phyloP scores from a whole-genome alignment of 2,113 vertebrate genomes.

The Phrynosoma blainvillii region DNA sequence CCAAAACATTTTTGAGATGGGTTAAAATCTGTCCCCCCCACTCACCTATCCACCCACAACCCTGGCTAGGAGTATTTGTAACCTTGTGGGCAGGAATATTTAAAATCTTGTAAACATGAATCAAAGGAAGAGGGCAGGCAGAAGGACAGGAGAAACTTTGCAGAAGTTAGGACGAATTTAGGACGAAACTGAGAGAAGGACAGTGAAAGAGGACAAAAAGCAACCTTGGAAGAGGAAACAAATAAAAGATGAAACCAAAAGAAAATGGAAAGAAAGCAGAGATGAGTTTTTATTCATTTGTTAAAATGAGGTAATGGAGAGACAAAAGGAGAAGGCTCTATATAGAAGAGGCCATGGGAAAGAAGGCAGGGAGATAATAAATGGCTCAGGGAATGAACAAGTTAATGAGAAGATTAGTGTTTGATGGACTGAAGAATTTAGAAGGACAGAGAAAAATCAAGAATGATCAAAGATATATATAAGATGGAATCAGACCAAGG shows the following conservation, averaged over 20 bases:
- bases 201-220: background rate
- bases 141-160: background rate
- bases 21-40: too few relatives aligned
- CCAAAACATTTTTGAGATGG: too few relatives aligned
- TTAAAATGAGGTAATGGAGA: background rate
- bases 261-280: background rate
- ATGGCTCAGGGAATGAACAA: background rate
- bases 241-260: background rate
- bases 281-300: background rate
- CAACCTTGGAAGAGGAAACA: too few relatives aligned
- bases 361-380: background rate
- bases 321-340: background rate
- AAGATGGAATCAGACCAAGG: background rate
- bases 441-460: background rate
- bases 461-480: background rate
- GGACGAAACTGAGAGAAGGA: background rate
- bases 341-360: background rate
- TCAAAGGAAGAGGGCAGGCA: background rate
- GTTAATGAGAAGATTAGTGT: constrained; percentile 9
- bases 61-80: too few relatives aligned
- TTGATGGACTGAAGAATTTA: background rate
- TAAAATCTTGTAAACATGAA: too few relatives aligned
- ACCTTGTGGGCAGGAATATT: too few relatives aligned
- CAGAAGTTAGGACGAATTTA: too few relatives aligned
- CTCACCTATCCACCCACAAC: too few relatives aligned